phyloP scores from a whole-genome alignment of 1,140 invertebrate genomes.

The Anadara kagoshimensis region DNA sequence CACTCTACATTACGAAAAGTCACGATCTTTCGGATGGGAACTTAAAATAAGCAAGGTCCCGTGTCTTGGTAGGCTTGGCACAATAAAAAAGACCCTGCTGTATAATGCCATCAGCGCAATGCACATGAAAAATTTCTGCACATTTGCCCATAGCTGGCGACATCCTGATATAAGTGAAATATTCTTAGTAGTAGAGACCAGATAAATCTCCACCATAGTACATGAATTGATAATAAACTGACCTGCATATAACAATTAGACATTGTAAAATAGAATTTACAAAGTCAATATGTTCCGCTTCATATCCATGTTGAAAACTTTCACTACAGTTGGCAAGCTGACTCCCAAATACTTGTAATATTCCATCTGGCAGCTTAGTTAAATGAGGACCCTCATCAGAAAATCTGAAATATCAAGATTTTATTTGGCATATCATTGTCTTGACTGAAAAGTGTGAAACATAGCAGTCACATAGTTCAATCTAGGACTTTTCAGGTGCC shows the following conservation, averaged over 20 bases:
- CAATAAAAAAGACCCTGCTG: too few relatives aligned
- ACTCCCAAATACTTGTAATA: constrained; percentile 58
- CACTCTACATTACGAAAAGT: too few relatives aligned
- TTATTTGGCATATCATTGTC: not conserved
- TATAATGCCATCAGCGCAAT: too few relatives aligned
- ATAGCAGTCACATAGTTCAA: not conserved
- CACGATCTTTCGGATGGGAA: too few relatives aligned
- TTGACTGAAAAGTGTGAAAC: not conserved
- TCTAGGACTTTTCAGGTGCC: not conserved
- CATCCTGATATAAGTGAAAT: too few relatives aligned
- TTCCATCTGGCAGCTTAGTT: constrained; percentile 59
- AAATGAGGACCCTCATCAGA: constrained; percentile 67
- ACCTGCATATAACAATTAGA: constrained; percentile 69
- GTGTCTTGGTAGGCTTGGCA: too few relatives aligned
- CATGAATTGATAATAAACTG: constrained; percentile 22
- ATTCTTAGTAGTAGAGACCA: too few relatives aligned
- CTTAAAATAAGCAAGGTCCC: too few relatives aligned
- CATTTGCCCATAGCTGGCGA: too few relatives aligned
- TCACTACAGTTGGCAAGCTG: constrained; percentile 50
- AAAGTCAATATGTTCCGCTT: constrained; percentile 31
- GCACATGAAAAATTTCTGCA: too few relatives aligned
- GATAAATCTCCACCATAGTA: too few relatives aligned
- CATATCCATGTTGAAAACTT: constrained; percentile 14
- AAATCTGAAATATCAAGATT: constrained; percentile 51
- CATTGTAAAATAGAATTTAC: constrained; percentile 61